phyloP scores from a whole-genome alignment of 2,113 vertebrate species.

The Ceratotherium simum region DNA sequence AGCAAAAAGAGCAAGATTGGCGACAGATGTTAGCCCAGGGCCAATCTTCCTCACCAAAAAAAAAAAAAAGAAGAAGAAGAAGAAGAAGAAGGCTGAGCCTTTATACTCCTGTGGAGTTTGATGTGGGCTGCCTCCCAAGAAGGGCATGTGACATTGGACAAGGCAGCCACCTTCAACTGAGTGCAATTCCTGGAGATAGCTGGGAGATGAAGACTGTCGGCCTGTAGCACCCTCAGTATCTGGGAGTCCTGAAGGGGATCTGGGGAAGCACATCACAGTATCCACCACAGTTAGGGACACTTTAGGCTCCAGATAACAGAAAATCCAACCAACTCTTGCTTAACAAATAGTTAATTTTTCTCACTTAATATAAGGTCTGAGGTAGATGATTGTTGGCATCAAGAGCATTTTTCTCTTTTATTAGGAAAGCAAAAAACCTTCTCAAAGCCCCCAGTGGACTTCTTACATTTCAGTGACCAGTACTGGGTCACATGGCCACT shows the following conservation, averaged over 20 bases:
- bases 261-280: conserved; percentile 18
- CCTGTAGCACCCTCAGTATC: not conserved
- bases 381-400: not conserved
- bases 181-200: not conserved
- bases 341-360: conserved; percentile 45
- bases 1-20: no score
- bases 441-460: not conserved
- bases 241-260: not conserved
- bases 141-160: not conserved
- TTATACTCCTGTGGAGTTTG: not conserved
- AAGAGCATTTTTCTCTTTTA: not conserved
- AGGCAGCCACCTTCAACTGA: not conserved
- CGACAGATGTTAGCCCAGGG: no score
- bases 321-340: not conserved
- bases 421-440: conserved; percentile 31
- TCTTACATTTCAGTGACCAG: conserved; percentile 2
- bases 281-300: not conserved
- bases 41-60: no score
- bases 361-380: not conserved
- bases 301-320: not conserved
- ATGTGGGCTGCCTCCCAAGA: not conserved
- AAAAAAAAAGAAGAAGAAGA: no score
- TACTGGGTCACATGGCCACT: not conserved
- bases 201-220: not conserved
- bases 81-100: not conserved